Evolutionary conservation across 2,113 vertebrate species (phyloP).

Genomic region (Oreotrochilus melanogaster): DNA sequence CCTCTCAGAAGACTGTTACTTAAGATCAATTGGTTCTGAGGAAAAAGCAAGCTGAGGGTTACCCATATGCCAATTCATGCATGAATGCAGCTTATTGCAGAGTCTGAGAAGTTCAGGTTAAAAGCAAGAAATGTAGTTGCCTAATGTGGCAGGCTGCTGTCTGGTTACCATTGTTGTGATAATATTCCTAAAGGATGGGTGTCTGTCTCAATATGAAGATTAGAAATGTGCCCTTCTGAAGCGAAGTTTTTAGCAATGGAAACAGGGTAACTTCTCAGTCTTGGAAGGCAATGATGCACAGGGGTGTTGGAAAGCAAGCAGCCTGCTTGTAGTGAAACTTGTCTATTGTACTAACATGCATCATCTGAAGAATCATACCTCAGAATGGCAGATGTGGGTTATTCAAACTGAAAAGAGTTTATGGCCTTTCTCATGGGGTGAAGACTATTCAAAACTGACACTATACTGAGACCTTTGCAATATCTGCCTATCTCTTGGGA

Average conservation of each 20-base stretch:
- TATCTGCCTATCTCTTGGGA: not conserved
- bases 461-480: not conserved
- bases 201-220: not conserved
- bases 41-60: not conserved
- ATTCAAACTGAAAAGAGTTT: not conserved
- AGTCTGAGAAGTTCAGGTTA: not conserved
- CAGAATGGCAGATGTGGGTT: not conserved
- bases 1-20: accelerated
- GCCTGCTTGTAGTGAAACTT: not conserved
- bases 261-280: not conserved
- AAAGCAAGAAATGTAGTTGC: not conserved
- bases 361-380: not conserved
- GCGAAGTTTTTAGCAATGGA: not conserved
- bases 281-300: not conserved
- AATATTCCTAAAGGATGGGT: not conserved
- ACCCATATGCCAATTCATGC: not conserved
- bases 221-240: not conserved
- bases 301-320: not conserved
- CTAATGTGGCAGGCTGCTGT: not conserved
- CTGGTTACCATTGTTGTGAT: not conserved
- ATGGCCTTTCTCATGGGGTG: not conserved
- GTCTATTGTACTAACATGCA: not conserved
- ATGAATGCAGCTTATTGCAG: not conserved
- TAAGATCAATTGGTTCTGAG: not conserved
- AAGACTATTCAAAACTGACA: not conserved